phyloP scores from a whole-genome alignment of 2,113 vertebrate species.

The Ondatra zibethicus region DNA sequence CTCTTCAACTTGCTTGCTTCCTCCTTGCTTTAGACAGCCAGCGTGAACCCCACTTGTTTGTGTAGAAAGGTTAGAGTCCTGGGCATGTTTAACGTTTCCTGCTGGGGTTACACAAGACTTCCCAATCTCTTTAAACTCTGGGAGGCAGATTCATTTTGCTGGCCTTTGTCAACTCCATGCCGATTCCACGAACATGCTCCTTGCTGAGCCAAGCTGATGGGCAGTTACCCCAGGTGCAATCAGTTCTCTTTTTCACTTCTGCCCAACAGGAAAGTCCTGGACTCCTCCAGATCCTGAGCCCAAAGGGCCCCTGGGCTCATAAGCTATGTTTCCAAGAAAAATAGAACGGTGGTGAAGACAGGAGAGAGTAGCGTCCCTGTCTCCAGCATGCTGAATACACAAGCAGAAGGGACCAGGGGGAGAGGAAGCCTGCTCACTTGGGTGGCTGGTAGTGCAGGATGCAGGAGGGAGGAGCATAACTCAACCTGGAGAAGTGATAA shows the following conservation, averaged over 20 bases:
- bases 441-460: background rate
- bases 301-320: background rate
- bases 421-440: background rate
- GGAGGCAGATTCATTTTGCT: background rate
- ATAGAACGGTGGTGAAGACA: background rate
- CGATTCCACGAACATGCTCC: background rate
- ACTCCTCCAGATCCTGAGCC: slow-evolving; percentile 29
- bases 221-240: background rate
- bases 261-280: background rate
- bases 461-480: background rate
- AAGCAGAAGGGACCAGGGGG: background rate
- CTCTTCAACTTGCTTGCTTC: background rate
- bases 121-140: background rate
- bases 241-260: background rate
- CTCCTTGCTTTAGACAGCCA: background rate
- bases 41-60: background rate
- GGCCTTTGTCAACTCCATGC: background rate
- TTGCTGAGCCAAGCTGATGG: background rate
- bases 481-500: background rate
- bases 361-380: background rate
- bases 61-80: background rate
- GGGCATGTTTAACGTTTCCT: background rate
- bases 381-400: background rate
- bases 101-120: slow-evolving; percentile 12
- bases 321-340: background rate